These are phyloP conservation scores for Dastarcus helophoroides DNA, from an alignment of 2,888 invertebrate species.

Conservation along the genomic window DNA sequence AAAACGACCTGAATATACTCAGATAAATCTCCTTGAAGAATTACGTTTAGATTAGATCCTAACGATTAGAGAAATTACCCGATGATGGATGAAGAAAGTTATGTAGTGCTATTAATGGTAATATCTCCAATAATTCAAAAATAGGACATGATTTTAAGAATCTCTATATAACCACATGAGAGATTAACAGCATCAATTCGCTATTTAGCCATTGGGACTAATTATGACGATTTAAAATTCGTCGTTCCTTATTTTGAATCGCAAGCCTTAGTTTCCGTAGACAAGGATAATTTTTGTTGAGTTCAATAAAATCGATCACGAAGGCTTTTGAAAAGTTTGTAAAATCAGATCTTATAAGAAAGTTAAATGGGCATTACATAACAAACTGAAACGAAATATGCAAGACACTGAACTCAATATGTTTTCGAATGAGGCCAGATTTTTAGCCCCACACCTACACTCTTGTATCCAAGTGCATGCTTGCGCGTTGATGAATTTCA, in stretches of 20 bases:
- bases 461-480: constrained; percentile 2
- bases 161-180: constrained; percentile 18
- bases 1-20: constrained; percentile 5
- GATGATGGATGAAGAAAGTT: constrained; percentile 17
- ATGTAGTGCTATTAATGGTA: constrained; percentile 11
- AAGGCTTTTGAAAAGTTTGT: constrained; percentile 4
- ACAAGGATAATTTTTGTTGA: constrained; percentile 6
- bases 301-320: constrained; percentile 2
- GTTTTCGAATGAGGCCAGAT: neutral
- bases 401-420: too few relatives aligned
- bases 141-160: constrained; percentile 17
- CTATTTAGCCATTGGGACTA: constrained; percentile 20
- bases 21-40: constrained; percentile 12
- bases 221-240: constrained; percentile 18
- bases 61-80: constrained; percentile 18
- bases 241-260: constrained; percentile 6
- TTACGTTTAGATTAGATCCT: constrained; percentile 11
- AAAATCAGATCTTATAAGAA: too few relatives aligned
- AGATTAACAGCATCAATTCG: constrained; percentile 15
- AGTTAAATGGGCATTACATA: too few relatives aligned
- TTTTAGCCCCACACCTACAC: constrained; percentile 3
- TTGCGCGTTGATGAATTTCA: too few relatives aligned
- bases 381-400: too few relatives aligned
- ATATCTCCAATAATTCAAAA: constrained; percentile 13
- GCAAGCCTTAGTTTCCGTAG: constrained; percentile 5